phyloP scores from a whole-genome alignment of 2,797 vertebrate genomes.

The Manis javanica region DNA sequence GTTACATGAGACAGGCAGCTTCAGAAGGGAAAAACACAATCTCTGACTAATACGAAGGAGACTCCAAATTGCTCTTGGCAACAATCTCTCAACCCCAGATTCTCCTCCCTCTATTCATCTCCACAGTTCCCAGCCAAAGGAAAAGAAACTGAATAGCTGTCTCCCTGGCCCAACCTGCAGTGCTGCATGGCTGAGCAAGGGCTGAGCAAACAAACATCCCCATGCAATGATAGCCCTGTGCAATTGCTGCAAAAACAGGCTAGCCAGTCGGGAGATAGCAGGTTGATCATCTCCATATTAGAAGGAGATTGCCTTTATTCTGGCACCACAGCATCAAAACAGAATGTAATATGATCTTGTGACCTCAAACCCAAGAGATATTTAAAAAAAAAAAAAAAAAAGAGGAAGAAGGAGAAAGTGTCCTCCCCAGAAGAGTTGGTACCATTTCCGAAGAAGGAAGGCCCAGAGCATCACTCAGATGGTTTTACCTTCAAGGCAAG shows the following conservation, averaged over 20 bases:
- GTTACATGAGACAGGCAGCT: constrained; percentile 63
- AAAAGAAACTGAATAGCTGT: constrained; percentile 87
- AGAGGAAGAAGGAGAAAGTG: not conserved
- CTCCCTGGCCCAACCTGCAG: constrained; percentile 89
- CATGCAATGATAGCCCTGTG: constrained; percentile 64
- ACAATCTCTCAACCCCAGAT: constrained; percentile 80
- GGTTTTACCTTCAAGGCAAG: not conserved
- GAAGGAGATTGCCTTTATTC: constrained; percentile 21
- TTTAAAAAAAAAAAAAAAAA: not conserved
- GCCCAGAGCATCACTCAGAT: not conserved
- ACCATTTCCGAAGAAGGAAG: constrained; percentile 12
- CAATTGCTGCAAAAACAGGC: constrained; percentile 51
- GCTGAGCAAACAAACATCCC: constrained; percentile 84
- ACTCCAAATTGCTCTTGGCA: constrained; percentile 87
- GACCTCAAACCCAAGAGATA: constrained; percentile 6
- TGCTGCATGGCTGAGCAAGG: constrained; percentile 61
- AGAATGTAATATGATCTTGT: not conserved
- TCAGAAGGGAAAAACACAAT: constrained; percentile 83
- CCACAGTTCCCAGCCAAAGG: constrained; percentile 83
- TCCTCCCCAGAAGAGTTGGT: not conserved
- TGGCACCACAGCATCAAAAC: not conserved
- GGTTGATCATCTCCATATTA: constrained; percentile 65
- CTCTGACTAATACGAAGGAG: constrained; percentile 87
- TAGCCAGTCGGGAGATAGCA: not conserved
- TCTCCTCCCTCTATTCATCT: constrained; percentile 95